Percentiles rank a stretch among this genome's conserved stretches.
These are phyloP conservation scores for Podargus strigoides DNA, from an alignment of 2,797 vertebrate species.

Conservation along the genomic window DNA sequence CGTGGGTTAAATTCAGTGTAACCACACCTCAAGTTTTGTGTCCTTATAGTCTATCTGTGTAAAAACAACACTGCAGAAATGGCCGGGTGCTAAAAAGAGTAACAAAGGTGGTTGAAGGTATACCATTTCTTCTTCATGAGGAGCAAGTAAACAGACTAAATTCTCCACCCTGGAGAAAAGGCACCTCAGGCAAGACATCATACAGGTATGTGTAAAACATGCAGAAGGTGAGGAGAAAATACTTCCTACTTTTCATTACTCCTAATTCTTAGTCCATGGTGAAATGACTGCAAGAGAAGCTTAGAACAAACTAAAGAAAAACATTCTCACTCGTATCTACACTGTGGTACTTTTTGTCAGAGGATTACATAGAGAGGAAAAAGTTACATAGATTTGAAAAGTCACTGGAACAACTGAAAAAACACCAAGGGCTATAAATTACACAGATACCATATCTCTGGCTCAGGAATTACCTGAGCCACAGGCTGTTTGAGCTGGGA, in stretches of 20 bases:
- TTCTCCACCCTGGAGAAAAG: neutral
- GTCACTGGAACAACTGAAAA: neutral
- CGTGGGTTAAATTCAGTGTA: neutral
- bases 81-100: neutral
- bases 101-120: neutral
- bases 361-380: neutral
- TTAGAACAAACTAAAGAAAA: neutral
- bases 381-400: neutral
- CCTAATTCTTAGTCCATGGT: no score
- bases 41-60: neutral
- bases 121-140: neutral
- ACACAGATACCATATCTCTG: neutral
- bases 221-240: neutral
- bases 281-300: neutral
- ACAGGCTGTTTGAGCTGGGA: neutral
- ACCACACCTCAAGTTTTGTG: neutral
- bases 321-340: neutral
- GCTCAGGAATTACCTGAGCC: neutral
- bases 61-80: neutral
- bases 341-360: neutral
- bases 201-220: neutral
- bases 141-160: neutral
- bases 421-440: neutral
- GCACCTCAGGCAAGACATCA: neutral
- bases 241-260: neutral